Percentiles rank a stretch among this genome's conserved stretches.
Evolutionary conservation across 2,888 invertebrate genomes (phyloP).

Genomic region (Coenonympha glycerion): DNA sequence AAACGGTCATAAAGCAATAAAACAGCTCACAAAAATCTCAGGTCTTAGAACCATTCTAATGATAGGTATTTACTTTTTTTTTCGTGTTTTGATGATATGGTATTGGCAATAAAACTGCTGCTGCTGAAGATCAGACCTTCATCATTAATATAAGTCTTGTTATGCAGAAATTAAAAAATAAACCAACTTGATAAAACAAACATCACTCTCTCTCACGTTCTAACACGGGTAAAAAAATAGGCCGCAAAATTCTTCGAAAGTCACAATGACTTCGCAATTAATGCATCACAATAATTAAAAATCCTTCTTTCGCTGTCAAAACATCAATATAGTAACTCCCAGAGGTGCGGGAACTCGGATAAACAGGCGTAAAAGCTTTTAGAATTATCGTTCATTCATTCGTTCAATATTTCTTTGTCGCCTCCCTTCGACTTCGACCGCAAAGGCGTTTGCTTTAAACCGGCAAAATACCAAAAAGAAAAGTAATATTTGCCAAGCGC

Average conservation of each 20-base stretch:
- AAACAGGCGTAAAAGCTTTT: constrained; percentile 68
- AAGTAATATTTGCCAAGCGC: constrained; percentile 26
- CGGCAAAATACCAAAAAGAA: constrained; percentile 43
- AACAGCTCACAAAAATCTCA: too few species aligned
- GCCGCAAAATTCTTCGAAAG: constrained; percentile 2
- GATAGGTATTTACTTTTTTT: too few species aligned
- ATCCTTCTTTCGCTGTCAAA: constrained; percentile 53
- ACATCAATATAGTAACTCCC: constrained; percentile 68
- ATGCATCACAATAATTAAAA: constrained; percentile 28
- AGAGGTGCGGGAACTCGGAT: constrained; percentile 50
- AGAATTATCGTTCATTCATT: constrained; percentile 71
- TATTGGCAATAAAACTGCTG: too few species aligned
- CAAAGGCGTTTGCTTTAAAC: constrained; percentile 52
- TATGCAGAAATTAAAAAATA: too few species aligned
- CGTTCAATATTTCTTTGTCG: constrained; percentile 66
- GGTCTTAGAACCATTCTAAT: too few species aligned
- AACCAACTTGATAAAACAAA: too few species aligned
- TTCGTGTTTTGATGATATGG: too few species aligned
- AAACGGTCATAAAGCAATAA: too few species aligned
- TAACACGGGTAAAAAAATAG: background rate
- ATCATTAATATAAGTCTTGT: too few species aligned
- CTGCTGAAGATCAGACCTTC: too few species aligned
- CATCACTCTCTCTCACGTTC: too few species aligned
- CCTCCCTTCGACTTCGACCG: constrained; percentile 53
- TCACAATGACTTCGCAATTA: constrained; percentile 13